Evolutionary conservation across 2,113 vertebrate genomes (phyloP).

Genomic region (Macaca fascicularis): T2T-MFA8v1.1 NC_088389.1:97781501-97782000

Average conservation of each 20-base stretch:
- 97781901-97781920: neutral
- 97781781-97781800: slow-evolving; percentile 16
- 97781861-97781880: neutral
- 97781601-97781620: neutral
- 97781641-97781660: neutral
- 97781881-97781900: neutral
- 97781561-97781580: neutral
- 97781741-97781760: slow-evolving; percentile 29
- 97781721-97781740: slow-evolving; percentile 7
- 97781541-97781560: neutral
- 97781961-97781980: neutral
- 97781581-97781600: neutral
- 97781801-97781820: neutral
- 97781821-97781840: neutral
- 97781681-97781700: neutral
- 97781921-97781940: neutral
- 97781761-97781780: neutral
- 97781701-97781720: slow-evolving; percentile 26
- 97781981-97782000: neutral
- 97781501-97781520: neutral
- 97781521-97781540: neutral
- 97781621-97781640: slow-evolving; percentile 18
- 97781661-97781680: neutral
- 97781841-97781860: neutral
- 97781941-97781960: neutral